Evolutionary conservation across 2,888 invertebrate species (phyloP).

Genomic region (Eudemis profundana): DNA sequence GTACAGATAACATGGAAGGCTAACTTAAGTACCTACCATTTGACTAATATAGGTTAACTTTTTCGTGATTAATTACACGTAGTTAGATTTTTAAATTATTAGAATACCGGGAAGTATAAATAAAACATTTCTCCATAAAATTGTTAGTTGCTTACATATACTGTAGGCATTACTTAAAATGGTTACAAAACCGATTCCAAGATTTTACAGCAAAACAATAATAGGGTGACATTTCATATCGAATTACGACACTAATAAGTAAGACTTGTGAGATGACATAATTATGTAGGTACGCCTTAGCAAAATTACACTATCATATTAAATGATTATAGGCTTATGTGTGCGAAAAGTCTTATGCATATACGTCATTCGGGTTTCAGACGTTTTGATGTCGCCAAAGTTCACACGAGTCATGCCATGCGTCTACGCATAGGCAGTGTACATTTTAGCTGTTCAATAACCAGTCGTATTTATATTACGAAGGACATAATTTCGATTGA

Average conservation of each 20-base stretch:
- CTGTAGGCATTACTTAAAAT: neutral
- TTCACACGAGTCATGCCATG: slow-evolving; percentile 15
- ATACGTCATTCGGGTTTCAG: neutral
- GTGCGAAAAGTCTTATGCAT: neutral
- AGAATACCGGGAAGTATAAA: slow-evolving; percentile 3
- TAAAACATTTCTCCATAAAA: neutral
- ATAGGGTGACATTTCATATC: neutral
- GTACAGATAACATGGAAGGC: too few species aligned
- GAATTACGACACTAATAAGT: neutral
- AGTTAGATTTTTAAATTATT: neutral
- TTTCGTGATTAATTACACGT: too few species aligned
- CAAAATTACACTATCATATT: neutral
- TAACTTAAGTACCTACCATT: too few species aligned
- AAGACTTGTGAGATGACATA: slow-evolving; percentile 8
- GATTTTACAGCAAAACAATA: neutral
- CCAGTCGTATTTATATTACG: neutral
- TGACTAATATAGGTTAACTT: too few species aligned
- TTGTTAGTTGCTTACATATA: slow-evolving; percentile 9
- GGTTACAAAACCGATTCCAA: neutral
- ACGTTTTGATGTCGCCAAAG: neutral
- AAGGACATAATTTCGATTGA: neutral
- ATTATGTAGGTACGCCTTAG: slow-evolving; percentile 4
- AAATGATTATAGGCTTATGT: neutral
- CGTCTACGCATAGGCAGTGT: neutral
- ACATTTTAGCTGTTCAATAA: neutral